Evolutionary conservation across 2,888 invertebrate species (phyloP), one percentile per base, ranked within the genome.

Genomic region (Pseudoips prasinana): DNA sequence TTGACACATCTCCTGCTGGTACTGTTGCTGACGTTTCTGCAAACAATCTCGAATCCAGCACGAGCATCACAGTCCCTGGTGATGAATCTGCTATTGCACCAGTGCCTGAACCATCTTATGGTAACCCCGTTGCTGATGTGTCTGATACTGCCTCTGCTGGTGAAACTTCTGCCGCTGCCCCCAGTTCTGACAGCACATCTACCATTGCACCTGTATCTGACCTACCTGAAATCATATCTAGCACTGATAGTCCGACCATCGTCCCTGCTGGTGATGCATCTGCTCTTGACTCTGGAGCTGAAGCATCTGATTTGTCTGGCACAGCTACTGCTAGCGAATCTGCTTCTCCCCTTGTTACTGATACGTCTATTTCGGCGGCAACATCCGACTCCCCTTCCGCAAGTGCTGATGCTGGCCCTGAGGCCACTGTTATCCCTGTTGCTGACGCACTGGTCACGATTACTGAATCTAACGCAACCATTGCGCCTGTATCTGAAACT

Each of bases 181-280:
- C n/a, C 7, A 20, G 20, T 20, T 20, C 20, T n/a, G n/a, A 20
- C 3, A 20, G 20, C 7, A 2, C 20, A 3, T 5, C 14, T 2
- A 3, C 20, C n/a, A 7, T 20, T 20, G n/a, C 20, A 20, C 7
- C 20, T 20, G 4, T 5, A n/a, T n/a, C 20, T n/a, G 20, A 20
- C 20, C 2, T n/a, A 20, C 7, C 20, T 20, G 7, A 3, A 5
- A n/a, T 20, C n/a, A n/a, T 5, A 7, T n/a, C 20, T 20, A n/a
- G 7, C 7, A n/a, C n/a, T 20, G 20, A 20, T 18, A 18, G n/a
- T 3, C 14, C 14, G 2, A 14, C 2, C 14, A 14, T 0, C 7
- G 20, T 26, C 6, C 11, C 26, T 32, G 29, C 29, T 17, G 30
- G 10, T 22, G 17, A 25, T 22, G 8, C 26, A 7, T 14, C 45